Conservation (phyloP, 2,113 vertebrate species). For the Notothenia rossii region DNA sequence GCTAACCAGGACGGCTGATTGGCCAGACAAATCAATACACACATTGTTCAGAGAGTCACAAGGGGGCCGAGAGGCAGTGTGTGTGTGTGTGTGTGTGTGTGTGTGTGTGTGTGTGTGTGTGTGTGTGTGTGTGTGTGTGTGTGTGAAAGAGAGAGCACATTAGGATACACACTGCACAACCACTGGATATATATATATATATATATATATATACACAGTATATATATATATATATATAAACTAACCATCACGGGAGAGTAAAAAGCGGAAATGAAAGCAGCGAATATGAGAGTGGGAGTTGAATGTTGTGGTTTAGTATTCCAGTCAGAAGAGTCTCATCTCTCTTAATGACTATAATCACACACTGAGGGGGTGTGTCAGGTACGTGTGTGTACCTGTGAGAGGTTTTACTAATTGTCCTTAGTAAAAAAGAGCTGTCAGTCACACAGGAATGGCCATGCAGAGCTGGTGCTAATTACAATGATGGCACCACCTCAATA, state of each 20-base stretch:
- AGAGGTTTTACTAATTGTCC: conserved; percentile 27
- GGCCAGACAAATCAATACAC: conserved; percentile 65
- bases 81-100: conserved; percentile 27
- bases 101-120: conserved; percentile 28
- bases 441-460: not conserved
- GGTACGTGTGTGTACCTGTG: not conserved
- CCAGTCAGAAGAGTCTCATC: conserved; percentile 40
- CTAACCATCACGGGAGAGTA: not conserved
- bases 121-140: conserved; percentile 17
- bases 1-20: conserved; percentile 61
- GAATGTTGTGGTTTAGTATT: conserved; percentile 48
- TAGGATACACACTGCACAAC: conserved; percentile 1
- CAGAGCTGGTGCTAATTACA: not conserved
- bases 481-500: conserved; percentile 6
- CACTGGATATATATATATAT: too few relatives aligned
- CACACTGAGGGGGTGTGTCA: conserved; percentile 32
- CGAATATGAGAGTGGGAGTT: conserved; percentile 15
- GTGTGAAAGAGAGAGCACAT: not conserved
- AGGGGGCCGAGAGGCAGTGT: conserved; percentile 40
- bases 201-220: too few relatives aligned
- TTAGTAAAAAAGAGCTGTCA: conserved; percentile 24
- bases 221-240: not conserved
- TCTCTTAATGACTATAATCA: conserved; percentile 63
- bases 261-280: conserved; percentile 19
- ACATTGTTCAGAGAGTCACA: conserved; percentile 62